These are phyloP conservation scores for Stenurella melanura DNA, from an alignment of 2,888 invertebrate genomes.

Conservation along the genomic window DNA sequence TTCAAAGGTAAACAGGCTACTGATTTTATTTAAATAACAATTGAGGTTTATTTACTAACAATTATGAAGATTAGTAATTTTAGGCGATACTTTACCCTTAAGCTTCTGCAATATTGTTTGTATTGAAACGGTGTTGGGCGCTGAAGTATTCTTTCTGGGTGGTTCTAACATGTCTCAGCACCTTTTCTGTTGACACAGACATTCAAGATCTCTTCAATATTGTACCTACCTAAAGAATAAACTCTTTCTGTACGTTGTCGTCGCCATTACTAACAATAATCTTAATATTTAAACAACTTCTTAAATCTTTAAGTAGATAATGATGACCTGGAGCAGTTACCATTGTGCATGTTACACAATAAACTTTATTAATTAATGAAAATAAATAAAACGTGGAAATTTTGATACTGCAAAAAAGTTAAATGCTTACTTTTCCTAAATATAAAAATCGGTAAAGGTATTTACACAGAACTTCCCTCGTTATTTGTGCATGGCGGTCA, in stretches of 20 bases:
- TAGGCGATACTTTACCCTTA: slow-evolving; percentile 51
- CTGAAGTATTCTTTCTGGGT: slow-evolving; percentile 58
- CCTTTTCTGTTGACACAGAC: slow-evolving; percentile 56
- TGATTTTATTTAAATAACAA: slow-evolving; percentile 58
- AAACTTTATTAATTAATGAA: not conserved
- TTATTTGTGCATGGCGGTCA: no score
- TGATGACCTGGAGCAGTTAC: slow-evolving; percentile 52
- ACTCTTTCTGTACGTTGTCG: slow-evolving; percentile 48
- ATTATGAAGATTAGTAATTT: slow-evolving; percentile 59
- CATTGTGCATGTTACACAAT: slow-evolving; percentile 21
- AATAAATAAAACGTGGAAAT: not conserved
- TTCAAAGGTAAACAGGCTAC: slow-evolving; percentile 59
- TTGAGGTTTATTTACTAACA: slow-evolving; percentile 54
- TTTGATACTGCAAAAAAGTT: not conserved
- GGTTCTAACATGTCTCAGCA: slow-evolving; percentile 62
- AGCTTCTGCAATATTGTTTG: slow-evolving; percentile 38
- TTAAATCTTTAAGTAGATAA: slow-evolving; percentile 61
- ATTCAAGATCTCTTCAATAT: slow-evolving; percentile 58
- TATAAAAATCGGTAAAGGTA: no score
- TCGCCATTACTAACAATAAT: slow-evolving; percentile 53
- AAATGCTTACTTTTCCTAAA: not conserved
- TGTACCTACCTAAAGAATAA: slow-evolving; percentile 57
- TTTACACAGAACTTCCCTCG: no score
- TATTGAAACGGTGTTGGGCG: slow-evolving; percentile 36
- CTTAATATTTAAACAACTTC: slow-evolving; percentile 57